A percentile compares a stretch with the other conserved stretches of the same genome.
Conservation (phyloP, 1,140 invertebrate species). For the Reticulitermes speratus region DNA sequence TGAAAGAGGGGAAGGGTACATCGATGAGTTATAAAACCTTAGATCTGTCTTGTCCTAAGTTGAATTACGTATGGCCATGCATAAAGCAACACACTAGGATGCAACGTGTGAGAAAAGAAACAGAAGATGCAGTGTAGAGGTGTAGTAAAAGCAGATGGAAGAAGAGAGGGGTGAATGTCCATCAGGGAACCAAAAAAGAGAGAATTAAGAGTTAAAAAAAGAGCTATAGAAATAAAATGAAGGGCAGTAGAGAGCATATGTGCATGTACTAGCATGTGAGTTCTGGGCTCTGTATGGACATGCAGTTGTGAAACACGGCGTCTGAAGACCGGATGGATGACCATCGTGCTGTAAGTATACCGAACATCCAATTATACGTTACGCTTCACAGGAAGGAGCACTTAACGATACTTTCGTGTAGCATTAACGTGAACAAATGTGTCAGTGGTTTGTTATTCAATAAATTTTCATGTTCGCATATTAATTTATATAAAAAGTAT, state of each 20-base stretch:
- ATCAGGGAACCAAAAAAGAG: conserved; percentile 2
- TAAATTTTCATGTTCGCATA: background rate
- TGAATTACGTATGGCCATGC: background rate
- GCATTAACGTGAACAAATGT: background rate
- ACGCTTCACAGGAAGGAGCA: background rate
- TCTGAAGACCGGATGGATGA: background rate
- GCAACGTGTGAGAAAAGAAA: background rate
- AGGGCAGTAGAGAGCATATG: background rate
- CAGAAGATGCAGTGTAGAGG: background rate
- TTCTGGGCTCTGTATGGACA: background rate
- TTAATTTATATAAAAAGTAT: background rate
- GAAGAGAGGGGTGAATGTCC: conserved; percentile 7
- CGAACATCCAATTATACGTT: background rate
- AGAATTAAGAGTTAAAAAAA: background rate
- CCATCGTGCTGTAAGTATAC: background rate
- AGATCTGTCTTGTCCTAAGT: background rate
- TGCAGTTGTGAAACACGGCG: background rate
- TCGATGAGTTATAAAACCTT: background rate
- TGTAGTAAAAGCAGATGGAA: background rate
- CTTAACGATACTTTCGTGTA: background rate
- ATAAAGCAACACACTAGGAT: background rate
- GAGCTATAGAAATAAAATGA: background rate
- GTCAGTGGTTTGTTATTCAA: background rate
- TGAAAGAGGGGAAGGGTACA: too few species aligned
- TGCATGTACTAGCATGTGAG: background rate